Evolutionary conservation across 92 coral and sea anemone genomes (phyloP), one percentile per base, ranked within the genome.

Genomic region (Paragorgia papillata): DNA sequence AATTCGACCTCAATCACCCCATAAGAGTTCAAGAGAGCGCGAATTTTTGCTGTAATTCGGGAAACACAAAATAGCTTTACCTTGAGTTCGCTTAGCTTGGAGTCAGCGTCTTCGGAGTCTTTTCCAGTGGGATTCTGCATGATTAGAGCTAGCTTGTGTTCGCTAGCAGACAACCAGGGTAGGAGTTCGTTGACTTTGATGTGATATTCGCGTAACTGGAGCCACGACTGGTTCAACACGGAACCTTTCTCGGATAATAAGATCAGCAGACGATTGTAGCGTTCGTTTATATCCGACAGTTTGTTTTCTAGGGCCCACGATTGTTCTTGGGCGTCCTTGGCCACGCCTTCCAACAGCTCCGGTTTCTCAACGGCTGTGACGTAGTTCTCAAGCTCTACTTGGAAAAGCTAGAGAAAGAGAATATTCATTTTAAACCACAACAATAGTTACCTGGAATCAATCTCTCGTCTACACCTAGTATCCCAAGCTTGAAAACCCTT

Each of bases 301-400:
- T 94, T 94, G 85, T 91, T 94, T 49, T 94, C 98, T 82, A 94
- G 97, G 57, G 92, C 98, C 98, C 98, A 94, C 86, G 97, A 91
- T 85, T 94, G 92, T 75, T 94, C 98, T 74, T 89, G 89, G 20
- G 97, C 97, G 80, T 89, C 90, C 29, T 89, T 81, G 18, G 88
- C 85, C 14, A 76, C 87, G 31, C 77, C 83, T 3, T 80, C 87
- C 6, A 80, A 69, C 15, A 82, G 69, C 29, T 86, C 85, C 20
- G 94, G 90, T 29, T 91, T 58, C 58, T 85, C 85, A 37, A 94
- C 84, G 41, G 91, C 90, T 21, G 98, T 83, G 33, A 94, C 88
- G 55, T 96, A 94, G 19, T 91, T 80, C 69, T 91, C 97, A 40
- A 94, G 97, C 66, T 94, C 98, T 0, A 91, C 93, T 59, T 94